phyloP scores from a whole-genome alignment of 2,113 vertebrate genomes.

The Casuarius casuarius region DNA sequence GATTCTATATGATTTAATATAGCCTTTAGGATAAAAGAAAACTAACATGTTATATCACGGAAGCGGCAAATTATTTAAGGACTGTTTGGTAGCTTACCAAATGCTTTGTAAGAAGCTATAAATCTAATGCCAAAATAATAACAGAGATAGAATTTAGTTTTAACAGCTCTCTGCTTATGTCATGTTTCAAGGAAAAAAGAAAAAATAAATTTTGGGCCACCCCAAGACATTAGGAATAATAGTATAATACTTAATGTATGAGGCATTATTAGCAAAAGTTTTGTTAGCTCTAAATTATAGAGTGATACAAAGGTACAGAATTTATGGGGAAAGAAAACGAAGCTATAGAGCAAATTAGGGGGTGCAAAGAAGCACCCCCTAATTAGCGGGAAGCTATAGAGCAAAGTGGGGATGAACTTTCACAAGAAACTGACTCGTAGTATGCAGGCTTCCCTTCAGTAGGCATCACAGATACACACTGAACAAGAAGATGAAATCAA shows the following conservation, averaged over 20 bases:
- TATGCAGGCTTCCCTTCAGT: background rate
- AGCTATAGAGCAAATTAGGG: background rate
- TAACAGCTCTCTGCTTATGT: background rate
- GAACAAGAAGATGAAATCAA: slow-evolving; percentile 26
- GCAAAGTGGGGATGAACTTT: background rate
- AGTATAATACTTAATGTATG: background rate
- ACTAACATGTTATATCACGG: background rate
- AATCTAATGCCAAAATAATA: background rate
- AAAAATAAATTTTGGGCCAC: background rate
- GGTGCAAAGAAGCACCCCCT: too few species aligned
- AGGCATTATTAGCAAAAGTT: background rate
- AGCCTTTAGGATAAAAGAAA: background rate
- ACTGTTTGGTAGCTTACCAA: background rate
- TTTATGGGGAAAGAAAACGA: background rate
- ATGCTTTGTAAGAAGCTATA: background rate
- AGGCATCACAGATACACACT: background rate
- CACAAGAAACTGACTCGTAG: background rate
- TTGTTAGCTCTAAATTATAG: background rate
- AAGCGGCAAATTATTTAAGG: background rate
- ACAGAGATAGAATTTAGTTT: background rate
- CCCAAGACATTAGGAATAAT: background rate
- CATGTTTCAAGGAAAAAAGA: background rate
- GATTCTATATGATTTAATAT: background rate
- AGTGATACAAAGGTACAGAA: background rate
- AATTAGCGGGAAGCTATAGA: background rate